These are phyloP conservation scores for Zaprionus capensis DNA, from an alignment of 1,140 invertebrate species.

Conservation along the genomic window DNA sequence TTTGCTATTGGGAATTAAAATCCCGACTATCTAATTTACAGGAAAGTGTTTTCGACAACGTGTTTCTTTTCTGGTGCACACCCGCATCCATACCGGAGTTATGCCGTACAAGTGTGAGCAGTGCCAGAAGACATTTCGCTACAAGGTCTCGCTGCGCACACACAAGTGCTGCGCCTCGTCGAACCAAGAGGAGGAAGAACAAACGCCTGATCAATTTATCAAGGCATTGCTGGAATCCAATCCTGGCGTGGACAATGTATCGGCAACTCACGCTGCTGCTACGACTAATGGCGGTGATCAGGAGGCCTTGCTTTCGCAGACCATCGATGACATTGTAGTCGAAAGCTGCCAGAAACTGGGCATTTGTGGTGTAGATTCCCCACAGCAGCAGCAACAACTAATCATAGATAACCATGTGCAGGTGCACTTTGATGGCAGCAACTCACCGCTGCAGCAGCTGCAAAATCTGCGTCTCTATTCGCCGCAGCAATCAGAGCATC, in stretches of 20 bases:
- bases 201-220: conserved; percentile 72
- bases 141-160: conserved; percentile 93
- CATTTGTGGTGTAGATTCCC: conserved; percentile 59
- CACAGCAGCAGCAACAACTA: conserved; percentile 38
- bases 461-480: conserved; percentile 66
- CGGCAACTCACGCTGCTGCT: conserved; percentile 48
- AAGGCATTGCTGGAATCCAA: conserved; percentile 70
- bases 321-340: conserved; percentile 83
- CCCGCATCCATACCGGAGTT: conserved; percentile 90
- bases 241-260: conserved; percentile 18
- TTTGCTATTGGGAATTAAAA: not conserved
- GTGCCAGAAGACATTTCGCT: conserved; percentile 92
- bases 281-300: conserved; percentile 38
- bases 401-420: conserved; percentile 36
- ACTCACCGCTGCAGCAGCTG: conserved; percentile 64
- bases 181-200: conserved; percentile 42
- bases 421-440: conserved; percentile 57
- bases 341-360: conserved; percentile 84
- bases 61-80: conserved; percentile 93
- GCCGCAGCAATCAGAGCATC: conserved; percentile 50
- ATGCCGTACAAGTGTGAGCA: conserved; percentile 90
- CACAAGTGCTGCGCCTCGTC: conserved; percentile 88
- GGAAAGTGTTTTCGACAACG: conserved; percentile 94
- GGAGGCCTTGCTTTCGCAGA: conserved; percentile 71
- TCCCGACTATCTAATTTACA: conserved; percentile 83